Evolutionary conservation across 2,888 invertebrate species (phyloP), one percentile per base, ranked within the genome.

Genomic region (Torymus auratus): DNA sequence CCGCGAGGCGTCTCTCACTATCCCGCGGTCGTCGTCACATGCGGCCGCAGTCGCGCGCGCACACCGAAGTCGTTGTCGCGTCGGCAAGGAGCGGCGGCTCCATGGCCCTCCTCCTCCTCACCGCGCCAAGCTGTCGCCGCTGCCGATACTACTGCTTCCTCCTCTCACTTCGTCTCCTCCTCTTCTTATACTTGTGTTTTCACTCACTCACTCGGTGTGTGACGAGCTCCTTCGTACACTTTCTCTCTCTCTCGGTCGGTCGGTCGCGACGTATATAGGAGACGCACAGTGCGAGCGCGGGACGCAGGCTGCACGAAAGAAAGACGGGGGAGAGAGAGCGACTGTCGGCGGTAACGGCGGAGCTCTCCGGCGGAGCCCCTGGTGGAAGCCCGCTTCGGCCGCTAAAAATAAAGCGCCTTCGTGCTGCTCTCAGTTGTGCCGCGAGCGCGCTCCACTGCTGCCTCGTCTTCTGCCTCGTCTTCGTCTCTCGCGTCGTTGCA

Each of bases 381-480:
- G 80, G 70, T 70, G 80, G 74, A 70, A 72, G 76, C 75, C 41
- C 62, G 74, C 55, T 55, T 17, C 68, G 68, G 53, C 73, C 78
- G 73, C 81, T 82, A 82, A 78, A 82, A 82, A 82, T 82, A 82
- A 78, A 78, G 68, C 72, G 67, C 53, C 79, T 20, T 61, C 56
- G 56, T 23, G n/a, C 60, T 23, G n/a, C 60, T 52, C 15, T 52
- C 53, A 12, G 52, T 52, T 13, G 56, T 55, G 12, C 58, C 61
- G 15, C 52, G 62, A 15, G 5, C 23, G n/a, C 73, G 41, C 62
- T n/a, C 41, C 41, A 41, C 41, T 14, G 41, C 5, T 41, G 7
- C 41, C 56, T 70, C 75, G 62, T 64, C 74, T 41, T 50, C 74
- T 62, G 13, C 61, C 62, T 68, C 75, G 15, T 68, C 75, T 65